These are phyloP conservation scores for Enhydra lutris DNA, from an alignment of 2,113 vertebrate species.

Conservation along the genomic window DNA sequence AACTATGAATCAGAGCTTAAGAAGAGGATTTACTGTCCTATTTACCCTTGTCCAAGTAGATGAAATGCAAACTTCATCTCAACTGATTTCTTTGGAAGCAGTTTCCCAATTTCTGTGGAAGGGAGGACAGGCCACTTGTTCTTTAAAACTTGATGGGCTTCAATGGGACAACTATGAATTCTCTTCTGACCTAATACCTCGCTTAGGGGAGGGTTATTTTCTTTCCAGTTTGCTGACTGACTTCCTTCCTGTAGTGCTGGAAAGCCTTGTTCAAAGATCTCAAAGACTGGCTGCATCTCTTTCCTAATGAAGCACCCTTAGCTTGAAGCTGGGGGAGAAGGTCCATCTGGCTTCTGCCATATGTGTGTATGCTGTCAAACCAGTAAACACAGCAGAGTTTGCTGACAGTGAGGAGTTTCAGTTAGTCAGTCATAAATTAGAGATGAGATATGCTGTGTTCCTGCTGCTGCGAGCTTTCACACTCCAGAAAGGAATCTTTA, in stretches of 20 bases:
- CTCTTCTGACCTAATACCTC: constrained; percentile 44
- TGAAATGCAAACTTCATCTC: constrained; percentile 7
- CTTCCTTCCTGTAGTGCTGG: constrained; percentile 53
- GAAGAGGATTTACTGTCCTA: constrained; percentile 15
- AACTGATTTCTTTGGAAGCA: constrained; percentile 58
- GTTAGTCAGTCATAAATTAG: constrained; percentile 81
- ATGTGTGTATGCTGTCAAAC: constrained; percentile 84
- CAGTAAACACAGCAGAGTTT: constrained; percentile 83
- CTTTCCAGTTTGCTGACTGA: constrained; percentile 68
- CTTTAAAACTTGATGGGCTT: constrained; percentile 39
- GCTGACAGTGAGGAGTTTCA: constrained; percentile 80
- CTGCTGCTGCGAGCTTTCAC: constrained; percentile 72
- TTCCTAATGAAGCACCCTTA: constrained; percentile 85
- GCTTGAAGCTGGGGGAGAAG: constrained; percentile 85
- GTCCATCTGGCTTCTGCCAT: constrained; percentile 88
- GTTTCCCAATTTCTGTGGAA: constrained; percentile 70
- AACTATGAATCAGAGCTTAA: neutral
- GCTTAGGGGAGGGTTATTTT: constrained; percentile 47
- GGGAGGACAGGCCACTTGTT: constrained; percentile 14
- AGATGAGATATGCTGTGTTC: constrained; percentile 77
- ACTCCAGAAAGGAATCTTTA: neutral
- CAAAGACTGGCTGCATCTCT: constrained; percentile 83
- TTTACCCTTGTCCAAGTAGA: neutral
- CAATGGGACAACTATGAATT: neutral
- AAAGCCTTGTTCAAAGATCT: constrained; percentile 86